These are phyloP conservation scores for Echinops telfairi DNA, from an alignment of 2,113 vertebrate genomes.

Conservation along the genomic window DNA sequence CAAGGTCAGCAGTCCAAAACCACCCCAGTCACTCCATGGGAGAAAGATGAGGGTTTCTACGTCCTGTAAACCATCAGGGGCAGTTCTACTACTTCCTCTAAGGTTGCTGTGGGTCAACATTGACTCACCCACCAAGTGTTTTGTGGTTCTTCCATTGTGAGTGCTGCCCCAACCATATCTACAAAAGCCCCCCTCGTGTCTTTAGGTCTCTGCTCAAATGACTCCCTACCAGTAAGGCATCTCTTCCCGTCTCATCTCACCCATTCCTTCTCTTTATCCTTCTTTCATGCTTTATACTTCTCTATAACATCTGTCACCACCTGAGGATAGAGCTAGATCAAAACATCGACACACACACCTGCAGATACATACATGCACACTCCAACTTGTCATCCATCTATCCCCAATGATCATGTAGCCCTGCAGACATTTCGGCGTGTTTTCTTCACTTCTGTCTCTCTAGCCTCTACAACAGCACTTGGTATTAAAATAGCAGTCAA, in stretches of 20 bases:
- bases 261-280: background rate
- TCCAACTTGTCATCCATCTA: background rate
- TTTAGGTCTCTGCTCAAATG: background rate
- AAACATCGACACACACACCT: background rate
- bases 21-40: background rate
- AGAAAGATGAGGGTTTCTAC: slow-evolving; percentile 52
- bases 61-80: background rate
- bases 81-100: background rate
- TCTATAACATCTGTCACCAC: background rate
- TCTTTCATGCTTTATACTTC: slow-evolving; percentile 9
- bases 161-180: background rate
- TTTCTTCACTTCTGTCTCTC: background rate
- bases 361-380: background rate
- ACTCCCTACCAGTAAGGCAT: background rate
- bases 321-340: background rate
- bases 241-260: background rate
- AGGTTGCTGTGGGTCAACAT: background rate
- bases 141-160: background rate
- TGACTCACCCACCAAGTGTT: background rate
- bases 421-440: background rate
- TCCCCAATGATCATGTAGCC: background rate
- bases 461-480: background rate
- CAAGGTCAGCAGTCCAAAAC: too few relatives aligned
- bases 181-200: background rate
- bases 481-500: background rate